Evolutionary conservation across 2,113 vertebrate species (phyloP), one percentile per base, ranked within the genome.

Genomic region (Brachirus orientalis): DNA sequence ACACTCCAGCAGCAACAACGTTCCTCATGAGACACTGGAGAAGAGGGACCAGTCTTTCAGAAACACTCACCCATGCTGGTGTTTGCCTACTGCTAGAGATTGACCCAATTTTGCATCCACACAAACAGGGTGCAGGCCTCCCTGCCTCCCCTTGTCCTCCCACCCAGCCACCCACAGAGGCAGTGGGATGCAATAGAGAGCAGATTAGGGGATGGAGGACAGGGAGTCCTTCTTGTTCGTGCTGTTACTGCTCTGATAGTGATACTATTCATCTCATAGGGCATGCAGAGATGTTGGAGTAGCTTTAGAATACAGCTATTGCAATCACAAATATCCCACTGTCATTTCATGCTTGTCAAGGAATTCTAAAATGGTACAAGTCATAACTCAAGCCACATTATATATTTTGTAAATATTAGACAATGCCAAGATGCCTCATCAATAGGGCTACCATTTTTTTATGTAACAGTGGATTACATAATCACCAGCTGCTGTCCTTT

Each of bases 381-480:
- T n/a, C n/a, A n/a, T n/a, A n/a, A n/a, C n/a, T n/a, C n/a, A n/a
- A n/a, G n/a, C n/a, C n/a, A n/a, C n/a, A n/a, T n/a, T n/a, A n/a
- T n/a, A n/a, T n/a, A n/a, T 47, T 54, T 8, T 8, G 16, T 68
- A 56, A 71, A 74, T 56, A 55, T 48, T 66, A 1, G 40, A 54
- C 9, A 75, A 53, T 72, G 28, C 41, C 46, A 66, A 63, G 53
- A 48, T 0, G 10, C 50, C 54, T n/a, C 71, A 64, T 63, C 40
- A 62, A 80, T 64, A 53, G 48, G 54, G 18, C 37, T 48, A 17
- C 51, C 54, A 58, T 82, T 63, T 85, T 83, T 83, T 88, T 85
- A 88, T 69, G 72, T 90, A 86, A 86, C 75, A 40, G 58, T 14
- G 38, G 13, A 59, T 90, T 89, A 85, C 80, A 80, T 88, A 87